Evolutionary conservation across 2,113 vertebrate species (phyloP).

Genomic region (Nycticorax nycticorax): DNA sequence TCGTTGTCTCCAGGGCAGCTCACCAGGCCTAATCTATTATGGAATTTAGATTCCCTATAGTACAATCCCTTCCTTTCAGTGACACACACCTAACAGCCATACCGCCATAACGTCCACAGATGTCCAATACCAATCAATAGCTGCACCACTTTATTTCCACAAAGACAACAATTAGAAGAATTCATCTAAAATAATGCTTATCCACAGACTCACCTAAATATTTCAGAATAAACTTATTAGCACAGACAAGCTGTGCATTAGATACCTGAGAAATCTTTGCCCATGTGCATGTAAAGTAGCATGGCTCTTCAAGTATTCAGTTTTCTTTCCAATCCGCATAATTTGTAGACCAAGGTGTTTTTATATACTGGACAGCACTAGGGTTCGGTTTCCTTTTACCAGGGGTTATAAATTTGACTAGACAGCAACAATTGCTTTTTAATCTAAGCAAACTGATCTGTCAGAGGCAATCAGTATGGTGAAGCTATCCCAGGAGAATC

Average conservation of each 20-base stretch:
- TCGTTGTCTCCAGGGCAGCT: neutral
- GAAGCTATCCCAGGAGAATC: conserved; percentile 73
- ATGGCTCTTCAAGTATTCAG: neutral
- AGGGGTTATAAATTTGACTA: conserved; percentile 75
- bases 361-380: conserved; percentile 62
- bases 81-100: neutral
- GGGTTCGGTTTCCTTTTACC: conserved; percentile 61
- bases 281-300: neutral
- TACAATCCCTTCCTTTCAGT: neutral
- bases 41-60: neutral
- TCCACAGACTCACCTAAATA: neutral
- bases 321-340: conserved; percentile 26
- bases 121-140: neutral
- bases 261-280: neutral
- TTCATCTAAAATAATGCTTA: neutral
- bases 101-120: neutral
- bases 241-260: neutral
- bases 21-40: neutral
- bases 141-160: neutral
- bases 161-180: neutral
- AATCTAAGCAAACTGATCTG: conserved; percentile 82
- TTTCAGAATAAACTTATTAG: neutral
- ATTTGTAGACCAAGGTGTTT: conserved; percentile 62
- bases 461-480: conserved; percentile 73
- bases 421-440: conserved; percentile 81